These are phyloP conservation scores for Melanargia galathea DNA, from an alignment of 2,888 invertebrate species.

Conservation along the genomic window DNA sequence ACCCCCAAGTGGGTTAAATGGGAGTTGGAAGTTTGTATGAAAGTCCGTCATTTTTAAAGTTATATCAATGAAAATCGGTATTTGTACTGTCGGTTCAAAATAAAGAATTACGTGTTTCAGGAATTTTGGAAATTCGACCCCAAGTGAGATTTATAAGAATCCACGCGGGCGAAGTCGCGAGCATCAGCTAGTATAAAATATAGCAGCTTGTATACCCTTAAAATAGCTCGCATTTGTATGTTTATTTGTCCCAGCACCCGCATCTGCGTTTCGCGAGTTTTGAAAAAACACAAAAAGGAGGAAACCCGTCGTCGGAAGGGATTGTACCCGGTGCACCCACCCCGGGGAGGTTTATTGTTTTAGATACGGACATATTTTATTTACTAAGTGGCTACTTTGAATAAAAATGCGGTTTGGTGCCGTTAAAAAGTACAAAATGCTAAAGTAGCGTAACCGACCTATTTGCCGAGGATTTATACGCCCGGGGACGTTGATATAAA, in stretches of 20 bases:
- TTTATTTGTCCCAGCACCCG: conserved; percentile 43
- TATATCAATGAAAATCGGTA: too few species aligned
- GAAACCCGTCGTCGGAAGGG: conserved; percentile 52
- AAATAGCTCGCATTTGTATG: conserved; percentile 33
- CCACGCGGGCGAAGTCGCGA: too few species aligned
- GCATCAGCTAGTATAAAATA: too few species aligned
- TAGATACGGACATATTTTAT: conserved; percentile 77
- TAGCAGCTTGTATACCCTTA: too few species aligned
- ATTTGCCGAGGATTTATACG: conserved; percentile 60
- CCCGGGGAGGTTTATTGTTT: conserved; percentile 74
- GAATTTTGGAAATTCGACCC: too few species aligned
- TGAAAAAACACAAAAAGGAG: conserved; percentile 50
- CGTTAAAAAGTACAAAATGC: conserved; percentile 75
- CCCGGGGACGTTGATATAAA: conserved; percentile 43
- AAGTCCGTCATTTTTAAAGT: too few species aligned
- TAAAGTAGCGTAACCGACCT: conserved; percentile 41
- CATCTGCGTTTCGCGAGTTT: conserved; percentile 50
- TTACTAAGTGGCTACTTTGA: conserved; percentile 80
- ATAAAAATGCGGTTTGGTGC: conserved; percentile 77
- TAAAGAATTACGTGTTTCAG: too few species aligned
- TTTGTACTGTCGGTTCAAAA: too few species aligned
- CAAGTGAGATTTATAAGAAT: too few species aligned
- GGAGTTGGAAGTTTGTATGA: too few species aligned
- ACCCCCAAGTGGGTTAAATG: too few species aligned
- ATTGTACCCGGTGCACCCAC: conserved; percentile 54